Percentiles rank a stretch among this genome's conserved stretches.
Evolutionary conservation across 1,140 invertebrate species (phyloP).

Genomic region (Acromyrmex charruanus): DNA sequence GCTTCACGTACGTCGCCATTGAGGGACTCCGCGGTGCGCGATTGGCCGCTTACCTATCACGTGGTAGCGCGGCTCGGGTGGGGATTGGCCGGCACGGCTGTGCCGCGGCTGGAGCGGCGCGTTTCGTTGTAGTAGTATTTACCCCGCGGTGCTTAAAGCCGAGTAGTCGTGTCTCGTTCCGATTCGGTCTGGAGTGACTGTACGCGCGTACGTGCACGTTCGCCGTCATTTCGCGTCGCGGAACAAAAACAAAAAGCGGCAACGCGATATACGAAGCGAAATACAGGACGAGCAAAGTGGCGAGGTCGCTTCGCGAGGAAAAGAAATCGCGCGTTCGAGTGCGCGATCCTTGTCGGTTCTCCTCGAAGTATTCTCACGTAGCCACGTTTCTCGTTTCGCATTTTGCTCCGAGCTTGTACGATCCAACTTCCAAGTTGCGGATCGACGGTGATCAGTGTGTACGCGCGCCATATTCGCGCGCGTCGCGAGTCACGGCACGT

Average conservation of each 20-base stretch:
- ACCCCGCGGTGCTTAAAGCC: constrained; percentile 77
- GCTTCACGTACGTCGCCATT: constrained; percentile 51
- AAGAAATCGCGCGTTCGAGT: background rate
- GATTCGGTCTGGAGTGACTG: background rate
- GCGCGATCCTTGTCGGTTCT: background rate
- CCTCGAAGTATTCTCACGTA: background rate
- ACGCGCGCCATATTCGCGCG: constrained; percentile 71
- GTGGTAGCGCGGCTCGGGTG: constrained; percentile 69
- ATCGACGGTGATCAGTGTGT: constrained; percentile 16
- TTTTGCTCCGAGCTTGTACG: constrained; percentile 14
- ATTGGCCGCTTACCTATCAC: constrained; percentile 78
- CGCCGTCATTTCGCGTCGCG: constrained; percentile 17
- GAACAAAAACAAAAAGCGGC: background rate
- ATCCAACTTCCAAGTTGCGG: constrained; percentile 12
- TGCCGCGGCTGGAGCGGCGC: constrained; percentile 70
- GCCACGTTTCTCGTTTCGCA: background rate
- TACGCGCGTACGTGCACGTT: background rate
- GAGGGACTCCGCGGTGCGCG: background rate
- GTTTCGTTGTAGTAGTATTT: constrained; percentile 82
- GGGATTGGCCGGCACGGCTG: constrained; percentile 77
- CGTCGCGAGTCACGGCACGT: constrained; percentile 47
- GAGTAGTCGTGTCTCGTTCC: constrained; percentile 56
- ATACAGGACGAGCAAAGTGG: background rate
- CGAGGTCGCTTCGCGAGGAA: background rate
- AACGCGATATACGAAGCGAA: background rate